Conservation (phyloP, 2,797 vertebrate species). For the Lepilemur ruficaudatus region DNA sequence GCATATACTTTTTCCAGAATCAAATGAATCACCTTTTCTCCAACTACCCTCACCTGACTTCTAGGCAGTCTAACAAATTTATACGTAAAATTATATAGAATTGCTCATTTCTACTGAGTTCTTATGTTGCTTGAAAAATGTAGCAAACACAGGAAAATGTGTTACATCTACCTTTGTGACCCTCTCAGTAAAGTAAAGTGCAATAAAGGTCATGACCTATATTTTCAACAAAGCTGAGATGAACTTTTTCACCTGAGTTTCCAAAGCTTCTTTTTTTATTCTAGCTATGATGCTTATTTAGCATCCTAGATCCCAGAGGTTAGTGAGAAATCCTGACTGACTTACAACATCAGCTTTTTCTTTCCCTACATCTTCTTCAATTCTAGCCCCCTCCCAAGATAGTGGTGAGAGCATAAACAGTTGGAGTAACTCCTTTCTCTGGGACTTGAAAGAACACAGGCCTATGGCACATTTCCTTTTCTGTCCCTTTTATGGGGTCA, state of each 20-base stretch:
- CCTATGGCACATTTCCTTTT: background rate
- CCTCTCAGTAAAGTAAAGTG: background rate
- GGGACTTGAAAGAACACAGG: background rate
- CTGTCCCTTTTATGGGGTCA: background rate
- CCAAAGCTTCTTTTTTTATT: background rate
- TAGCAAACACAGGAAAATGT: background rate
- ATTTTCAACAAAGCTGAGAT: background rate
- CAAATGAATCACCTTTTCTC: background rate
- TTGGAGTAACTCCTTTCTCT: background rate
- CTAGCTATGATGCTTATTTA: background rate
- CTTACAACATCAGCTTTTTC: background rate
- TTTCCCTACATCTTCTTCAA: background rate
- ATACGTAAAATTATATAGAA: background rate
- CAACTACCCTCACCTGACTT: background rate
- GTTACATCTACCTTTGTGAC: background rate
- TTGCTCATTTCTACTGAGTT: background rate
- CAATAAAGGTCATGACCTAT: background rate
- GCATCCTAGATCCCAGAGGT: background rate
- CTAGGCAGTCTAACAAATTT: background rate
- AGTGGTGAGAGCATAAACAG: background rate
- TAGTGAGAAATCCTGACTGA: background rate
- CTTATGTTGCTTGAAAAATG: background rate
- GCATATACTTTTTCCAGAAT: background rate
- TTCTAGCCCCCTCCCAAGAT: background rate
- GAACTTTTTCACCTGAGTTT: background rate